These are phyloP conservation scores for Eulemur mongoz DNA, from an alignment of 2,797 vertebrate genomes.

Conservation along the genomic window DNA sequence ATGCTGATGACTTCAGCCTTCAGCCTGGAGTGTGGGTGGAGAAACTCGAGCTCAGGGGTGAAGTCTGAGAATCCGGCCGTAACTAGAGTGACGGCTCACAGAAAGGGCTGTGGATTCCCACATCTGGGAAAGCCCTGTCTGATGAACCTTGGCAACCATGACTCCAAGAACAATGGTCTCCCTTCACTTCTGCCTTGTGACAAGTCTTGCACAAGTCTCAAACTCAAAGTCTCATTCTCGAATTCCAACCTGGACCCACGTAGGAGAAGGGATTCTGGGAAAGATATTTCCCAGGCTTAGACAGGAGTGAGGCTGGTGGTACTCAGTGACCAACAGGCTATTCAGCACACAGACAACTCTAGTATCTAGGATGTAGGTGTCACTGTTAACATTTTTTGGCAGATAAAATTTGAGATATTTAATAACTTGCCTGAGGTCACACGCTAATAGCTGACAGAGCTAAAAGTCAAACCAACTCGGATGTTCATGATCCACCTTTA, in stretches of 20 bases:
- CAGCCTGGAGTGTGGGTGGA: neutral
- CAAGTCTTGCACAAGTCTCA: neutral
- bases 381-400: neutral
- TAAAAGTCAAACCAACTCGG: neutral
- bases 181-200: neutral
- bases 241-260: neutral
- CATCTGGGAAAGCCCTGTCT: neutral
- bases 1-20: neutral
- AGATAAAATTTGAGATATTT: slow-evolving; percentile 16
- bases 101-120: neutral
- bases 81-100: neutral
- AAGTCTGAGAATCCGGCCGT: neutral
- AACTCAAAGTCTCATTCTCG: neutral
- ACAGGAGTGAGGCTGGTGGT: neutral
- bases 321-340: neutral
- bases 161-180: neutral
- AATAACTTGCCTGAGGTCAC: neutral
- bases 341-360: neutral
- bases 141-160: neutral
- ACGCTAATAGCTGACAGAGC: neutral
- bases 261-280: neutral
- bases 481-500: neutral
- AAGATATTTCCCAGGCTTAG: neutral
- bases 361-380: neutral
- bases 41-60: neutral